Conservation (phyloP, 2,888 invertebrate species). For the Eumerus sabulonum region DNA sequence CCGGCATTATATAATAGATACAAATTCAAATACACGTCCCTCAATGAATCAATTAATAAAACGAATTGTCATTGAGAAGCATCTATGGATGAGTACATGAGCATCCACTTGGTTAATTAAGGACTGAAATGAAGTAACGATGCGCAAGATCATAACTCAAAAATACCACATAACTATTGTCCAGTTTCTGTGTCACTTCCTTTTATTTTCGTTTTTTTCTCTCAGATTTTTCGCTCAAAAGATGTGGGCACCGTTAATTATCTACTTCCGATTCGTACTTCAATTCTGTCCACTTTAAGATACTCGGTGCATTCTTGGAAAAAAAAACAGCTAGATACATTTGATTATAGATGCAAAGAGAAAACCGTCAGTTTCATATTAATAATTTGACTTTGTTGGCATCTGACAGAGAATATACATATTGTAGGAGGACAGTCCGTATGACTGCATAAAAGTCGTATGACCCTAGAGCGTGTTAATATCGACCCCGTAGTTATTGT, state of each 20-base stretch:
- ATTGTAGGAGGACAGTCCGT: too few relatives aligned
- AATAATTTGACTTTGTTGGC: conserved; percentile 67
- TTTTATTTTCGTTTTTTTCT: conserved; percentile 18
- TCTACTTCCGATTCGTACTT: conserved; percentile 71
- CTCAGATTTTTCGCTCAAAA: conserved; percentile 36
- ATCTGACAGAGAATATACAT: conserved; percentile 56
- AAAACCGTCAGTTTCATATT: conserved; percentile 26
- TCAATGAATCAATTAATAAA: too few relatives aligned
- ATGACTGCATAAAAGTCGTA: conserved; percentile 3
- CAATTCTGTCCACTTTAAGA: conserved; percentile 65
- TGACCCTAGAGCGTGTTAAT: conserved; percentile 65
- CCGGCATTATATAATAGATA: too few relatives aligned
- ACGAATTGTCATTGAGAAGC: too few relatives aligned
- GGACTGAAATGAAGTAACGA: too few relatives aligned
- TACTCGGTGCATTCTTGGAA: conserved; percentile 48
- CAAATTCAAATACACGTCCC: too few relatives aligned
- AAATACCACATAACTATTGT: too few relatives aligned
- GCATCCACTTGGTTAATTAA: too few relatives aligned
- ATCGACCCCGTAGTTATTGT: conserved; percentile 36
- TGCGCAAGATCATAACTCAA: too few relatives aligned
- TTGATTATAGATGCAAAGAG: conserved; percentile 5
- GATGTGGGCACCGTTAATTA: conserved; percentile 69
- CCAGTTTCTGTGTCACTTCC: conserved; percentile 45
- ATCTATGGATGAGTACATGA: too few relatives aligned
- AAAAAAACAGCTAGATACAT: conserved; percentile 15